A percentile compares a stretch with the other conserved stretches of the same genome.
These are phyloP conservation scores for Luehdorfia chinensis DNA, from an alignment of 1,140 invertebrate genomes.

Conservation along the genomic window DNA sequence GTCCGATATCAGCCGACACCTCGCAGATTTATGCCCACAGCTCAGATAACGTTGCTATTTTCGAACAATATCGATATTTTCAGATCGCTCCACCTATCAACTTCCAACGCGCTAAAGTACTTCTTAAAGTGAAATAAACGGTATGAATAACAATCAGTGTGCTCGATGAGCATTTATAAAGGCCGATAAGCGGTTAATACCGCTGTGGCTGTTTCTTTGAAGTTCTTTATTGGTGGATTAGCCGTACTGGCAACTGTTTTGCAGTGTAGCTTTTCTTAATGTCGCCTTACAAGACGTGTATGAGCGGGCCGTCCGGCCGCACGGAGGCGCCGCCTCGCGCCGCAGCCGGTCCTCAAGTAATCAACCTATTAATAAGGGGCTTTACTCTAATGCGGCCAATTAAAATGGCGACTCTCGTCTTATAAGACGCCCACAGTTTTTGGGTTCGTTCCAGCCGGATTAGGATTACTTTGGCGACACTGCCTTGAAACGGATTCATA, in stretches of 20 bases:
- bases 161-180: conserved; percentile 29
- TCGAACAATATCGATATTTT: conserved; percentile 67
- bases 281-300: conserved; percentile 41
- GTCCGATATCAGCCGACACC: conserved; percentile 64
- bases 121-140: conserved; percentile 50
- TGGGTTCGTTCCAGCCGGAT: conserved; percentile 70
- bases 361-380: conserved; percentile 74
- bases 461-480: conserved; percentile 51
- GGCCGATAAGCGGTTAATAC: conserved; percentile 13
- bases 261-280: conserved; percentile 39
- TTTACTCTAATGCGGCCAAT: conserved; percentile 71
- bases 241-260: conserved; percentile 16
- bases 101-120: conserved; percentile 63
- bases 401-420: conserved; percentile 67
- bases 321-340: conserved; percentile 25
- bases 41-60: conserved; percentile 60
- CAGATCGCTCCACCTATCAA: conserved; percentile 66
- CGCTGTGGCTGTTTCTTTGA: conserved; percentile 13
- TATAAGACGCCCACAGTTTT: conserved; percentile 73
- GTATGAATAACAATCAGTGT: conserved; percentile 42
- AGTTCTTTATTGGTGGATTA: conserved; percentile 18
- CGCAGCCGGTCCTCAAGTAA: conserved; percentile 59
- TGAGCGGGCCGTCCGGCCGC: conserved; percentile 34
- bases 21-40: conserved; percentile 62
- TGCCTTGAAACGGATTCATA: conserved; percentile 2